phyloP scores from a whole-genome alignment of 2,797 vertebrate species.

The Halcyon leucocephala region DNA sequence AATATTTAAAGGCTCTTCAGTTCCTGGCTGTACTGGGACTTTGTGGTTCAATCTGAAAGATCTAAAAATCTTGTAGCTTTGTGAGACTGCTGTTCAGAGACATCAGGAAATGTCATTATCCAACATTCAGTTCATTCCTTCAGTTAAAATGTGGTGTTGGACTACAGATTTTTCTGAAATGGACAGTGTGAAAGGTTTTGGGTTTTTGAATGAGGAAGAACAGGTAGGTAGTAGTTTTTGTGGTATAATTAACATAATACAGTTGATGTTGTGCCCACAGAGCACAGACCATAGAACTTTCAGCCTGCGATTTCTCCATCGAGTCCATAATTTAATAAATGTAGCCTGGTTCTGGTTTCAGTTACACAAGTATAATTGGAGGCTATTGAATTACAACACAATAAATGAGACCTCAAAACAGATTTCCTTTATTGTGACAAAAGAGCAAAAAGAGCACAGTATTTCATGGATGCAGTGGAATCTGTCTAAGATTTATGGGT shows the following conservation, averaged over 20 bases:
- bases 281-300: background rate
- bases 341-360: slow-evolving; percentile 21
- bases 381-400: slow-evolving; percentile 10
- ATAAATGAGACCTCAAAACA: slow-evolving; percentile 8
- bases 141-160: background rate
- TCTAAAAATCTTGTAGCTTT: background rate
- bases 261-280: background rate
- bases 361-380: background rate
- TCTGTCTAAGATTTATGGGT: background rate
- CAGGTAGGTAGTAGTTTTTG: background rate
- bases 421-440: slow-evolving; percentile 24
- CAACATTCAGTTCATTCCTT: background rate
- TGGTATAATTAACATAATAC: background rate
- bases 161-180: background rate
- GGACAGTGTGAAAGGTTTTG: background rate
- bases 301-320: slow-evolving; percentile 29
- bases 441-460: background rate
- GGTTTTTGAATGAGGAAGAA: background rate
- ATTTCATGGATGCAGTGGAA: background rate
- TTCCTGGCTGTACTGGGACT: background rate
- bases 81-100: background rate
- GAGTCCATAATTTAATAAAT: slow-evolving; percentile 35
- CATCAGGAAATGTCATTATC: background rate
- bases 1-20: background rate
- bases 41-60: background rate